Percentiles rank a stretch among this genome's conserved stretches.
phyloP scores from a whole-genome alignment of 1,140 invertebrate species.

The Heliconius hewitsoni region DNA sequence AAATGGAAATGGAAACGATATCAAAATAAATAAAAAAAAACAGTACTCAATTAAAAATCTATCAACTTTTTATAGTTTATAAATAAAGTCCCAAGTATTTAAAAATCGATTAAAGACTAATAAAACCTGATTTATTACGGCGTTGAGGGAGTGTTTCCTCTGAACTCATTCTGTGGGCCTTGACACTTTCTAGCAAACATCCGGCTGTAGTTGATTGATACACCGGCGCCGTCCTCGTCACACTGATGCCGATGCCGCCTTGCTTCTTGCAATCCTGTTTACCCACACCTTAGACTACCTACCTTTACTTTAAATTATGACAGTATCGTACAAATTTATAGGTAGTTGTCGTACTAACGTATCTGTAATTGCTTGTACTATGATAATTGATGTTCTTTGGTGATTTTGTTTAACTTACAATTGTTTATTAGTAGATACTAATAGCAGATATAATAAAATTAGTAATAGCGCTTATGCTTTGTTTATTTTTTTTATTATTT shows the following conservation, averaged over 20 bases:
- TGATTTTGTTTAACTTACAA: not conserved
- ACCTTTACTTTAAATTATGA: not conserved
- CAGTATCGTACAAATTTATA: conserved; percentile 3
- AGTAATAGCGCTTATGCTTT: too few species aligned
- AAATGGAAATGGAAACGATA: too few species aligned
- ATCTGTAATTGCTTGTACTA: not conserved
- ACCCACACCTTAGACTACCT: not conserved
- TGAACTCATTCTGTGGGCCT: not conserved
- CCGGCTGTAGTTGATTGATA: conserved; percentile 17
- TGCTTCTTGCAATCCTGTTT: not conserved
- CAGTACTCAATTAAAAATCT: not conserved
- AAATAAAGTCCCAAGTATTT: not conserved
- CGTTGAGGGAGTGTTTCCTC: not conserved
- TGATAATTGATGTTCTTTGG: not conserved
- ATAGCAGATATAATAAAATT: not conserved
- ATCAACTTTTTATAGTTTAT: not conserved
- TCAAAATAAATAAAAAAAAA: not conserved
- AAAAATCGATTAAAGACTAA: not conserved
- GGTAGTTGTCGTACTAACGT: not conserved
- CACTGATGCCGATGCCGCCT: not conserved
- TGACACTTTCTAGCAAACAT: conserved; percentile 25
- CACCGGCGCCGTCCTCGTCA: not conserved
- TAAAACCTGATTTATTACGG: not conserved
- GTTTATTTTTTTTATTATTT: too few species aligned
- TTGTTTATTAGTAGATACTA: not conserved